phyloP scores from a whole-genome alignment of 35 echinoderm and acorn worm species.

The Ophioderma brevispina region DNA sequence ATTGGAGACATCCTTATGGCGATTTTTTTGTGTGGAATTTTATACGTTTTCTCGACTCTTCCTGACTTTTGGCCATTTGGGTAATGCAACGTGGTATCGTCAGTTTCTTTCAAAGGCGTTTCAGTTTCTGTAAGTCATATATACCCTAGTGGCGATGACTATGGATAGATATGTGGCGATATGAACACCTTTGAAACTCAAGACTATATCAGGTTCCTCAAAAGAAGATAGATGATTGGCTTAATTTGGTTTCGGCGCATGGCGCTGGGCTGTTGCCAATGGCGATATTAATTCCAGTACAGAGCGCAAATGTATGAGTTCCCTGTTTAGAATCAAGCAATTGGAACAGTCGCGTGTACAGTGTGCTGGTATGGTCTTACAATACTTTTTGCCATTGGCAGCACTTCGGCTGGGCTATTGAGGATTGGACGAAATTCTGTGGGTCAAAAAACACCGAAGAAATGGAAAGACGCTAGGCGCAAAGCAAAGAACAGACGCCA shows the following conservation, averaged over 20 bases:
- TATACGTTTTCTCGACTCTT: constrained; percentile 75
- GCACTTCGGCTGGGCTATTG: constrained; percentile 65
- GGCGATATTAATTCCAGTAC: constrained; percentile 13
- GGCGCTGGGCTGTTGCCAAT: constrained; percentile 65
- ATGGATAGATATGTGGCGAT: constrained; percentile 93
- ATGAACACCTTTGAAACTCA: constrained; percentile 63
- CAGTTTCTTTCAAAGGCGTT: constrained; percentile 76
- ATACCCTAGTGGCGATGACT: constrained; percentile 90
- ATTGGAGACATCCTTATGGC: constrained; percentile 93
- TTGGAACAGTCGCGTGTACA: constrained; percentile 57
- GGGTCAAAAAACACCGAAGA: constrained; percentile 81
- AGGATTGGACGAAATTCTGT: constrained; percentile 75
- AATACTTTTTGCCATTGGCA: constrained; percentile 81
- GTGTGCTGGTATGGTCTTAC: constrained; percentile 66
- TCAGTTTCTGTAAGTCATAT: constrained; percentile 97
- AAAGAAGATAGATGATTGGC: constrained; percentile 61
- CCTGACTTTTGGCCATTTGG: constrained; percentile 72
- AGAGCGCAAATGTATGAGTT: constrained; percentile 19
- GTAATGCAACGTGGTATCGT: constrained; percentile 79
- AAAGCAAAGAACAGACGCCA: constrained; percentile 78
- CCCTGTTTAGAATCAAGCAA: constrained; percentile 67
- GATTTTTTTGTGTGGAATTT: constrained; percentile 90
- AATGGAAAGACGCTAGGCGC: constrained; percentile 82
- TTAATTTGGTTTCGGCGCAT: constrained; percentile 78
- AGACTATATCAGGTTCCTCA: constrained; percentile 66